A percentile compares a stretch with the other conserved stretches of the same genome.
phyloP scores from a whole-genome alignment of 1,140 invertebrate species.

The Drosophila micromelanica region DNA sequence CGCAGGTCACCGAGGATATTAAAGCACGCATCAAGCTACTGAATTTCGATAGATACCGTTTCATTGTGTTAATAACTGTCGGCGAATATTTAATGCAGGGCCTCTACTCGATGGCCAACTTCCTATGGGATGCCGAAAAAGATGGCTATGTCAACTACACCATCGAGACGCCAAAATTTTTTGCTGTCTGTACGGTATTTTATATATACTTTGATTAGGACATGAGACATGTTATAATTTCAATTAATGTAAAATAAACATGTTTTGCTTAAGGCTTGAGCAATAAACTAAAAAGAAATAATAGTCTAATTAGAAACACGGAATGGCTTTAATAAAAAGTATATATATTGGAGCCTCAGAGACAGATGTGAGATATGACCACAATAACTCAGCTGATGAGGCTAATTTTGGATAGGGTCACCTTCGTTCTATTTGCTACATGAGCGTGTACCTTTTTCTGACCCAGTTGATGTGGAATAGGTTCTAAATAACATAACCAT shows the following conservation, averaged over 20 bases:
- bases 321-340: too few relatives aligned
- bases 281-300: not conserved
- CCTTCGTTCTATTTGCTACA: not conserved
- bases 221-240: not conserved
- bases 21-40: constrained; percentile 68
- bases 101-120: constrained; percentile 68
- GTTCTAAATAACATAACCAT: not conserved
- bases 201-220: constrained; percentile 79
- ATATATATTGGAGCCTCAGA: not conserved
- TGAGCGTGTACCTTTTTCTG: constrained; percentile 3
- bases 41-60: constrained; percentile 81
- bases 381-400: not conserved
- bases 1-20: constrained; percentile 77
- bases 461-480: not conserved
- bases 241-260: not conserved
- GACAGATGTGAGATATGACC: not conserved
- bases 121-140: constrained; percentile 78
- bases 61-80: constrained; percentile 75
- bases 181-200: constrained; percentile 85
- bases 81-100: constrained; percentile 81
- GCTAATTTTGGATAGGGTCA: not conserved
- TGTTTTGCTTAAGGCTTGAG: not conserved
- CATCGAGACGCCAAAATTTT: constrained; percentile 84
- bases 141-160: constrained; percentile 74
- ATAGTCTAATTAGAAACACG: not conserved